Evolutionary conservation across 2,113 vertebrate genomes (phyloP), one percentile per base, ranked within the genome.

Genomic region (Daboia siamensis): DNA sequence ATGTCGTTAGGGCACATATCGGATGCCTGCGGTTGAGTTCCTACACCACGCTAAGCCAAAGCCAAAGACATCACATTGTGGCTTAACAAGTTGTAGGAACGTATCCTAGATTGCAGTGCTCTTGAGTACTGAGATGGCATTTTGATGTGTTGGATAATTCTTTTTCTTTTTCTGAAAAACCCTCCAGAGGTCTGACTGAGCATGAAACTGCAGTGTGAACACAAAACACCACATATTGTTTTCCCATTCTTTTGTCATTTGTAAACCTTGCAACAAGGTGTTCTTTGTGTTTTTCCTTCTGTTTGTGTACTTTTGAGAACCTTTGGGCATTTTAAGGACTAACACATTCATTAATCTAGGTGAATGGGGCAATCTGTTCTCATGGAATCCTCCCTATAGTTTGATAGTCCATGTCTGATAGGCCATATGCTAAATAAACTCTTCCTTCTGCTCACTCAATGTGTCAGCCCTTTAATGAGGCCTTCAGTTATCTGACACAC

Each of bases 401-500:
- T 51, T 51, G 51, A 4, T 51, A 51, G 51, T 51, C 51, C 51
- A 51, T 51, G 9, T 51, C 44, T 51, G 51, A 6, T 51, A 51
- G 51, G 5, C 51, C 51, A 51, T 51, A 6, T 51, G 51, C 44
- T 46, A 51, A 51, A 51, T 51, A 51, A 12, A 12, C 39, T 88
- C 51, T 54, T 56, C 2, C 39, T 44, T 92, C 59, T 8, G 24
- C 29, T 4, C 0, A 4, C 1, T 0, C 0, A 61, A 87, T 0
- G 52, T 52, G 21, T 17, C 44, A 57, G 52, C 87, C 56, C 1
- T 87, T 51, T 23, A 59, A 61, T 93, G 33, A 95, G 90, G 64
- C 3, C 80, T 90, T 93, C 93, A 0, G 24, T 64, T 95, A 93
- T 94, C 93, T 92, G 29, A 87, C 94, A 90, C 95, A 95, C 88